These are phyloP conservation scores for Hexactinellida sp. DNA, from an alignment of 37 sponge, comb jelly and placozoan species.

Conservation along the genomic window DNA sequence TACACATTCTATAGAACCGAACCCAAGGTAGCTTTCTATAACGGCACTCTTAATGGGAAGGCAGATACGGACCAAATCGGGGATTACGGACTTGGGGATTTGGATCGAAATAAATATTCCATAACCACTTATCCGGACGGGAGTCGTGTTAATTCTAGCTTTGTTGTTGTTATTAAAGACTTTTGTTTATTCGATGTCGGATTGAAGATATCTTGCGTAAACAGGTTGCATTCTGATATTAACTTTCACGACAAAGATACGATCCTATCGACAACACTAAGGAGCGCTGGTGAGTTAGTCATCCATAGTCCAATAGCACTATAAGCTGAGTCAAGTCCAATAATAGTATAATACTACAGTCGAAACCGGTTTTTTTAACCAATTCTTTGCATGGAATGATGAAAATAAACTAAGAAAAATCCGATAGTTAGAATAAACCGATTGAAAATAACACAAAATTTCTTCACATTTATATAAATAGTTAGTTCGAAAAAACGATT, in stretches of 20 bases:
- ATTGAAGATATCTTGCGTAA: not conserved
- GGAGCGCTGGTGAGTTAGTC: not conserved
- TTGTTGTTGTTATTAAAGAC: not conserved
- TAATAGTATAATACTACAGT: too few relatives aligned
- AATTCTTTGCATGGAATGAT: too few relatives aligned
- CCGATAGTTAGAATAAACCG: too few relatives aligned
- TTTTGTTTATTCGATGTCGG: not conserved
- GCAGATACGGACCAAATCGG: not conserved
- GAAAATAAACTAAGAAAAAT: too few relatives aligned
- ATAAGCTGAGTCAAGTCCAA: too few relatives aligned
- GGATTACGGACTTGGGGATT: not conserved
- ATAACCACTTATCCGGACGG: not conserved
- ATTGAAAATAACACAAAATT: too few relatives aligned
- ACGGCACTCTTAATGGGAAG: too few relatives aligned
- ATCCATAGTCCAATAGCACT: too few relatives aligned
- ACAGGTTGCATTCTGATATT: not conserved
- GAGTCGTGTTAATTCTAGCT: not conserved
- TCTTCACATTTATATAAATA: too few relatives aligned
- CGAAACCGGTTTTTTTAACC: too few relatives aligned
- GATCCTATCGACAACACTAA: not conserved
- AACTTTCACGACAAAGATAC: not conserved
- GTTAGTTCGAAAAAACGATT: too few relatives aligned
- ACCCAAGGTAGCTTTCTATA: not conserved
- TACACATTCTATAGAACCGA: not conserved
- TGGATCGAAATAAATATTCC: not conserved